phyloP scores from a whole-genome alignment of 2,797 vertebrate genomes.

The Pipistrellus pygmaeus region DNA sequence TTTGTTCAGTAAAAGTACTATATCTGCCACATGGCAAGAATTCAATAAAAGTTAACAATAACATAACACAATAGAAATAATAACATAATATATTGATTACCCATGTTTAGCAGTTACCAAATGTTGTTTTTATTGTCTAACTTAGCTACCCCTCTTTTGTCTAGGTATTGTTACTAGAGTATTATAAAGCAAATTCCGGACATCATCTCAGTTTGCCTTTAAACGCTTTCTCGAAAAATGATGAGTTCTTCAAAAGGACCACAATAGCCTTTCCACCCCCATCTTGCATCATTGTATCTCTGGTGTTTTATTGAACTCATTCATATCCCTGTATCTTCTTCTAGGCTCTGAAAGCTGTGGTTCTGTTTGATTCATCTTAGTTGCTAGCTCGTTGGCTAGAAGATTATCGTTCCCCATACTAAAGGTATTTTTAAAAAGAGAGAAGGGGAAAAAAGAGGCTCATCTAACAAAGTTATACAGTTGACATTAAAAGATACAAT shows the following conservation, averaged over 20 bases:
- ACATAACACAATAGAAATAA: neutral
- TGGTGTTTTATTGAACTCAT: neutral
- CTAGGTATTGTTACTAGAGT: neutral
- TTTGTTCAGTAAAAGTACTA: neutral
- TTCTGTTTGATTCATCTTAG: neutral
- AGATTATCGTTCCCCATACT: neutral
- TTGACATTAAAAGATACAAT: neutral
- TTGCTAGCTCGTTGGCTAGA: neutral
- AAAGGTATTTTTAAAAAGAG: neutral
- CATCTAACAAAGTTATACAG: neutral
- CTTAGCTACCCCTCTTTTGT: neutral
- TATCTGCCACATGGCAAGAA: too few species aligned
- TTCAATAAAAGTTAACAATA: neutral
- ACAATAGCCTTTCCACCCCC: neutral
- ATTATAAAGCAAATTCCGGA: neutral
- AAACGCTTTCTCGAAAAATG: neutral
- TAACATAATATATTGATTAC: too few species aligned
- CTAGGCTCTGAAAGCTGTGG: neutral
- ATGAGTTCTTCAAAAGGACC: neutral
- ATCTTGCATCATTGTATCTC: neutral
- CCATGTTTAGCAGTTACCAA: neutral
- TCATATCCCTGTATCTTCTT: conserved; percentile 12
- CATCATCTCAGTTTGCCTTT: neutral
- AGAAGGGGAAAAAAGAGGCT: neutral
- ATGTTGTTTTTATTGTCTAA: neutral